These are phyloP conservation scores for Eciton burchellii DNA, from an alignment of 1,140 invertebrate genomes.

Conservation along the genomic window DNA sequence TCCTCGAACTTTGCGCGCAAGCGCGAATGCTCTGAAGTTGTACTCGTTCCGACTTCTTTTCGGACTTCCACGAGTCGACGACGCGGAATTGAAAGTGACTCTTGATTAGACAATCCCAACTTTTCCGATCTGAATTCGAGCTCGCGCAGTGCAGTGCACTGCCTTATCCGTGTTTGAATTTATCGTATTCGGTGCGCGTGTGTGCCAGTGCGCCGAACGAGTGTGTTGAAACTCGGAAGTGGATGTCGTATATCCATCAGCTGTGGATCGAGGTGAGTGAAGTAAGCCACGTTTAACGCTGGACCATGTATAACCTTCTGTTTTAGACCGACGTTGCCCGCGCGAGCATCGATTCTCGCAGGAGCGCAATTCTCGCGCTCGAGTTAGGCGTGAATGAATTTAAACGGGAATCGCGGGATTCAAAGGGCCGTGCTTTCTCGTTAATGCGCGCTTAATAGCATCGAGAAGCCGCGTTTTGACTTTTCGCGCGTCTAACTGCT, in stretches of 20 bases:
- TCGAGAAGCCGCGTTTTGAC: constrained; percentile 10
- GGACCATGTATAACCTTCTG: no score
- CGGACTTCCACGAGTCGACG: no score
- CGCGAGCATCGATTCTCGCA: no score
- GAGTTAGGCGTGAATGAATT: neutral
- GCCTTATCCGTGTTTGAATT: no score
- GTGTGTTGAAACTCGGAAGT: no score
- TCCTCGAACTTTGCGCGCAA: constrained; percentile 68
- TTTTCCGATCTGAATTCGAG: neutral
- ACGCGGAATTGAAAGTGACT: constrained; percentile 51
- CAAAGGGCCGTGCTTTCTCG: constrained; percentile 28
- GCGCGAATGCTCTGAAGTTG: constrained; percentile 26
- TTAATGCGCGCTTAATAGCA: neutral
- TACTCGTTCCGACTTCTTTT: neutral
- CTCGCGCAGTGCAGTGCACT: no score
- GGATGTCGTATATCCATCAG: no score
- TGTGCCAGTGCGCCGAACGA: no score
- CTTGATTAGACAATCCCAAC: neutral
- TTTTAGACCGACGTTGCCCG: no score
- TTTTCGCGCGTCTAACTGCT: constrained; percentile 25
- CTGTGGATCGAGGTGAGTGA: no score
- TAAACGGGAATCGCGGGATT: neutral
- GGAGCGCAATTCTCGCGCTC: neutral
- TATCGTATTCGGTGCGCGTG: no score
- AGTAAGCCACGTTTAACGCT: no score